A percentile compares a stretch with the other conserved stretches of the same genome.
phyloP scores from a whole-genome alignment of 2,113 vertebrate genomes.

The Micromys minutus region DNA sequence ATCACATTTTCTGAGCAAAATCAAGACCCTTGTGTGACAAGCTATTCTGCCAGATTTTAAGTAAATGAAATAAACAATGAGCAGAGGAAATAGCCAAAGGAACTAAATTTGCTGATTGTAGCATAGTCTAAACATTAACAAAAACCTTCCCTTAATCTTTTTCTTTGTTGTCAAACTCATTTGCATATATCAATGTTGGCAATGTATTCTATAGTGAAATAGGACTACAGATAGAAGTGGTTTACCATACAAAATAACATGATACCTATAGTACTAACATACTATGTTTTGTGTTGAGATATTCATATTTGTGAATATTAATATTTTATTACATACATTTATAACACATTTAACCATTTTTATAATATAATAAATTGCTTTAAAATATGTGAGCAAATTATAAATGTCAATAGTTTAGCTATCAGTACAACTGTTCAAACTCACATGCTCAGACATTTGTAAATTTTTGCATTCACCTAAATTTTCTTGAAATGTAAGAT shows the following conservation, averaged over 20 bases:
- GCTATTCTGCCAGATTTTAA: too few species aligned
- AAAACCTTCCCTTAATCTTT: background rate
- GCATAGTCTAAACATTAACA: background rate
- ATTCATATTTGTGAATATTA: background rate
- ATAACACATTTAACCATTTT: background rate
- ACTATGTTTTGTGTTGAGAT: background rate
- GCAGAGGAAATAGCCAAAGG: background rate
- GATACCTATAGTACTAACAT: background rate
- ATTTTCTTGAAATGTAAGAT: rapidly evolving
- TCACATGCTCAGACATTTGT: background rate
- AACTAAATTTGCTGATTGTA: background rate
- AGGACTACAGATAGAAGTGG: background rate
- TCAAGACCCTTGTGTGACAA: too few species aligned
- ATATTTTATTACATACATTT: background rate
- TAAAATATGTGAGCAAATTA: background rate
- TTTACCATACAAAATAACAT: background rate
- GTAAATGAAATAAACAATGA: background rate
- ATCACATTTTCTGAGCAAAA: background rate
- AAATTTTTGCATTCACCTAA: background rate
- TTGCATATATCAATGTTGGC: background rate
- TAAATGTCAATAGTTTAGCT: background rate
- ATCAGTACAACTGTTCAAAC: background rate
- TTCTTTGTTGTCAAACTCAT: background rate
- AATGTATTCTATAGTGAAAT: background rate
- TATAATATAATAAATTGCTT: background rate